Percentiles rank a stretch among this genome's conserved stretches.
Evolutionary conservation across 2,888 invertebrate species (phyloP).

Genomic region (Drymonia ruficornis): DNA sequence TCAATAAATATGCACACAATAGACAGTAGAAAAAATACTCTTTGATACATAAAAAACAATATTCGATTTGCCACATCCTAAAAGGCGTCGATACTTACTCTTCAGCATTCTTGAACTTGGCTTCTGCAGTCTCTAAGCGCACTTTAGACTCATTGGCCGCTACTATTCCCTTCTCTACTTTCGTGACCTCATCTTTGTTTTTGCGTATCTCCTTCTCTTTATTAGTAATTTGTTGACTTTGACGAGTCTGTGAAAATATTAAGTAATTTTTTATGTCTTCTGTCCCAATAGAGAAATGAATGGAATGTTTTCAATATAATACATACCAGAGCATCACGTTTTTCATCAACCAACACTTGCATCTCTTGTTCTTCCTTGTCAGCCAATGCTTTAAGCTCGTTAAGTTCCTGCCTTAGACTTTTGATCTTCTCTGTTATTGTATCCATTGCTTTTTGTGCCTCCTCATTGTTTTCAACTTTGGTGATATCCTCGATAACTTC

Average conservation of each 20-base stretch:
- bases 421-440: constrained; percentile 61
- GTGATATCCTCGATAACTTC: constrained; percentile 60
- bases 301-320: background rate
- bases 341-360: constrained; percentile 68
- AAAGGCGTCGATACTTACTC: constrained; percentile 55
- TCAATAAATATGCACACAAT: too few relatives aligned
- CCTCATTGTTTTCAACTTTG: constrained; percentile 59
- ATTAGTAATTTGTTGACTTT: constrained; percentile 87
- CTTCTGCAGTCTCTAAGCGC: constrained; percentile 79
- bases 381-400: constrained; percentile 58
- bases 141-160: constrained; percentile 86
- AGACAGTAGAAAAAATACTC: too few relatives aligned
- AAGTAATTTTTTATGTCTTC: too few relatives aligned
- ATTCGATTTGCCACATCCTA: too few relatives aligned
- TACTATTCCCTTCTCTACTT: constrained; percentile 82
- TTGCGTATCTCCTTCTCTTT: constrained; percentile 85
- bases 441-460: constrained; percentile 58
- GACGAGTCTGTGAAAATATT: constrained; percentile 74
- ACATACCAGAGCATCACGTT: constrained; percentile 69
- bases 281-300: too few relatives aligned
- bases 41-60: too few relatives aligned
- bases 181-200: constrained; percentile 82
- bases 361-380: constrained; percentile 70
- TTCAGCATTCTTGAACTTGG: constrained; percentile 73
- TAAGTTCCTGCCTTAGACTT: constrained; percentile 57